A percentile compares a stretch with the other conserved stretches of the same genome.
Evolutionary conservation across 1,140 invertebrate genomes (phyloP).

Genomic region (Drosophila kohkoa): DNA sequence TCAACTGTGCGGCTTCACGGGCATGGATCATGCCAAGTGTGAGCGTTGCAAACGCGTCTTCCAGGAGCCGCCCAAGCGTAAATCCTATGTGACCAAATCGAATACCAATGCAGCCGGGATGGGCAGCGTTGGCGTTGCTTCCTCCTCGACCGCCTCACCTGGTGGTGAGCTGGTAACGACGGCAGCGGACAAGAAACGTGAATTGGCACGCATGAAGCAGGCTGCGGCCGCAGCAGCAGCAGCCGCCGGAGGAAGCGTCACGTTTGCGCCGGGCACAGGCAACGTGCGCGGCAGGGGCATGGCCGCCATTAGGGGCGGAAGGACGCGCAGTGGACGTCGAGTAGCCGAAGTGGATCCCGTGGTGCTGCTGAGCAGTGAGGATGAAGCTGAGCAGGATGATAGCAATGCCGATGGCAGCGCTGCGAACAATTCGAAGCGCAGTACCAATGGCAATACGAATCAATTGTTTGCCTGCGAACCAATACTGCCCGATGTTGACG

Average conservation of each 20-base stretch:
- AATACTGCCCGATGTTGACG: conserved; percentile 66
- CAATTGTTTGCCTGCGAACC: conserved; percentile 68
- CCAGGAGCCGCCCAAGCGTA: conserved; percentile 86
- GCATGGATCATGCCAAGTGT: conserved; percentile 90
- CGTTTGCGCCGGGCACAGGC: conserved; percentile 9
- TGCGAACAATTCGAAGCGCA: conserved; percentile 41
- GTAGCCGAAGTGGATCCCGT: conserved; percentile 87
- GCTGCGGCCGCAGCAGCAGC: neutral
- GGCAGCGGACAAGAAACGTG: conserved; percentile 67
- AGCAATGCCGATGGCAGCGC: conserved; percentile 46
- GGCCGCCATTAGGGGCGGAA: conserved; percentile 64
- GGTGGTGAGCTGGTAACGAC: conserved; percentile 32
- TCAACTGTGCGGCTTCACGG: conserved; percentile 89
- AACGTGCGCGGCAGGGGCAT: conserved; percentile 52
- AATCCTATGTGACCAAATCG: conserved; percentile 83
- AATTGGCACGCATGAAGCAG: conserved; percentile 45
- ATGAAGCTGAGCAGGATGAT: conserved; percentile 84
- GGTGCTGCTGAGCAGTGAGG: conserved; percentile 88
- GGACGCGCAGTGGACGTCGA: conserved; percentile 63
- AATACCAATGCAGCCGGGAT: neutral
- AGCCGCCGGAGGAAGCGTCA: conserved; percentile 1
- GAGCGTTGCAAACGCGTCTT: conserved; percentile 88
- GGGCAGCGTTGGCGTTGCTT: neutral
- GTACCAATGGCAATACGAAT: conserved; percentile 40
- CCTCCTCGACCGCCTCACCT: conserved; percentile 54